Evolutionary conservation across 2,113 vertebrate species (phyloP), one percentile per base, ranked within the genome.

Genomic region (Aepyceros melampus): DNA sequence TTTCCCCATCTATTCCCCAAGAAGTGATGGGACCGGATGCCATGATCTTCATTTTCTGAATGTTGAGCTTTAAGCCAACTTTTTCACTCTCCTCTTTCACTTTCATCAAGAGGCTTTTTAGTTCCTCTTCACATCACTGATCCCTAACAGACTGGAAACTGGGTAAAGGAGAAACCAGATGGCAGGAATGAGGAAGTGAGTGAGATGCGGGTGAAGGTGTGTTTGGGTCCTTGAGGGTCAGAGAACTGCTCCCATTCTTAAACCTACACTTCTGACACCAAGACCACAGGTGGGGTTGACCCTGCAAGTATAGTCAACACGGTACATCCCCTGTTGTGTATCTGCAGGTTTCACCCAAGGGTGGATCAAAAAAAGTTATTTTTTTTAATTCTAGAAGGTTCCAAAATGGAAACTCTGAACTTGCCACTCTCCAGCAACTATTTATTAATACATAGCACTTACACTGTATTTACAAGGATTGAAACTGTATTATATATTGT

Each of bases 101-200:
- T n/a, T n/a, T n/a, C n/a, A n/a, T n/a, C n/a, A n/a, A n/a, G n/a
- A n/a, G n/a, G n/a, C n/a, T n/a, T n/a, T n/a, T n/a, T n/a, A n/a
- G n/a, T n/a, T n/a, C n/a, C n/a, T n/a, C n/a, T n/a, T n/a, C n/a
- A n/a, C n/a, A n/a, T n/a, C n/a, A 11, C 25, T 40, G 23, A 5
- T 55, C 31, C 31, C 25, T n/a, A 36, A 17, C 27, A 55, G 29
- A 3, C 23, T 64, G 19, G 49, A 89, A 62, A 88, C 8, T 0
- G 8, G 21, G 27, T 15, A 76, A 17, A 90, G 31, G 17, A 53
- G n/a, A 23, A 43, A 29, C 25, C 0, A 4, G 31, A 15, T 1
- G 6, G 1, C n/a, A 1, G 19, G 21, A 40, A 17, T 3, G 7
- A 33, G 27, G 7, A 13, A 1, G 11, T 3, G 7, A 53, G 15